Evolutionary conservation across 2,888 invertebrate genomes (phyloP).

Genomic region (Macrosiphum euphorbiae): DNA sequence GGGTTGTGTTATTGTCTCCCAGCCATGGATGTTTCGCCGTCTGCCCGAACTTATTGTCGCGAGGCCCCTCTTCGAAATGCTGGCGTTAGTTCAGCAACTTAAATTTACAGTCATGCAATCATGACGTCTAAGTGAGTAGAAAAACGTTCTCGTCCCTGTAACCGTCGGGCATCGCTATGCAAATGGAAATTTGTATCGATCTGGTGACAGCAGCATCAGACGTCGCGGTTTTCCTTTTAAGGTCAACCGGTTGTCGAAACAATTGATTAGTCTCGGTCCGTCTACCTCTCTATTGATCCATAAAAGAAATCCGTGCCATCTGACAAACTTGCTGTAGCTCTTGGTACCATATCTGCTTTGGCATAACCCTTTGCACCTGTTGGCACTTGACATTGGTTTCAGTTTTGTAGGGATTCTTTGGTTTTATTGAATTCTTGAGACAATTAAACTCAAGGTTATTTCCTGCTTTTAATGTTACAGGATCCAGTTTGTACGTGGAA

Average conservation of each 20-base stretch:
- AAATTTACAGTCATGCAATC: slow-evolving; percentile 23
- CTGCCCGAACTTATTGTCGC: not conserved
- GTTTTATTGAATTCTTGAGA: not conserved
- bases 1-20: not conserved
- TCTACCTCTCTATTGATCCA: slow-evolving; percentile 26
- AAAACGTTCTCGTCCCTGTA: not conserved
- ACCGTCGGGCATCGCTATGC: not conserved
- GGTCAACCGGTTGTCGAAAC: slow-evolving; percentile 58
- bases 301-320: slow-evolving; percentile 26
- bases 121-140: slow-evolving; percentile 41
- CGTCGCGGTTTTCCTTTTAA: slow-evolving; percentile 43
- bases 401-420: slow-evolving; percentile 7
- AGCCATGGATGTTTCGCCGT: not conserved
- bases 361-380: not conserved
- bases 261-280: slow-evolving; percentile 52
- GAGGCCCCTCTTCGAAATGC: not conserved
- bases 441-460: slow-evolving; percentile 51
- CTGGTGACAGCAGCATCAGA: not conserved
- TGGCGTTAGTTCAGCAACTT: not conserved
- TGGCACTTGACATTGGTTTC: not conserved
- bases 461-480: slow-evolving; percentile 57
- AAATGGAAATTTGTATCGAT: not conserved
- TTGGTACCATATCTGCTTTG: not conserved
- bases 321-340: not conserved
- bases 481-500: slow-evolving; percentile 54